A percentile compares a stretch with the other conserved stretches of the same genome.
Conservation (phyloP, 2,888 invertebrate species). For the Epistrophella euchroma region DNA sequence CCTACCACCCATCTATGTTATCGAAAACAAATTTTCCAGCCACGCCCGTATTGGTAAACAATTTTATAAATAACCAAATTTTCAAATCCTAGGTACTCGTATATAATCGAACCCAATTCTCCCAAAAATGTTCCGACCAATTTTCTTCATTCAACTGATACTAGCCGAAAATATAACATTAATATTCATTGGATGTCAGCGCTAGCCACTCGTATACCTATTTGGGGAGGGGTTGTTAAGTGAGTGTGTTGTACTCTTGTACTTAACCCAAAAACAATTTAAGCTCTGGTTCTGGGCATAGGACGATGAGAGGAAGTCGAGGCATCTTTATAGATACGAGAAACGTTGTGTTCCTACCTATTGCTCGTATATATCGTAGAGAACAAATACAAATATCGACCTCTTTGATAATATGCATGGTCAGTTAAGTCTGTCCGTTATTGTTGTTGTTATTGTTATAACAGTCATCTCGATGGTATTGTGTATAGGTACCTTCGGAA, state of each 20-base stretch:
- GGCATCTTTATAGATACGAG: neutral
- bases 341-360: neutral
- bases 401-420: slow-evolving; percentile 55
- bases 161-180: slow-evolving; percentile 19
- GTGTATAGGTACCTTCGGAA: neutral
- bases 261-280: slow-evolving; percentile 19
- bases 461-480: slow-evolving; percentile 1
- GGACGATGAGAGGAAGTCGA: neutral
- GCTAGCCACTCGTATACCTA: neutral
- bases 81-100: neutral
- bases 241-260: slow-evolving; percentile 2
- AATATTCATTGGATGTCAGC: slow-evolving; percentile 31
- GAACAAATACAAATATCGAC: slow-evolving; percentile 15
- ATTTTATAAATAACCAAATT: slow-evolving; percentile 8
- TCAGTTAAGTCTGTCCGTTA: slow-evolving; percentile 44
- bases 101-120: neutral
- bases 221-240: slow-evolving; percentile 2
- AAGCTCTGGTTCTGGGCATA: neutral
- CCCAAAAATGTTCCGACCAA: slow-evolving; percentile 10
- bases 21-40: slow-evolving; percentile 7
- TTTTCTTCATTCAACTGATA: slow-evolving; percentile 5
- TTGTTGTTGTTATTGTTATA: neutral
- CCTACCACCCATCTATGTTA: neutral
- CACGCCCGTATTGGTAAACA: slow-evolving; percentile 34
- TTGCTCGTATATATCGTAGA: neutral